These are phyloP conservation scores for Rhyacophila brunnea DNA, from an alignment of 1,140 invertebrate genomes.

Conservation along the genomic window DNA sequence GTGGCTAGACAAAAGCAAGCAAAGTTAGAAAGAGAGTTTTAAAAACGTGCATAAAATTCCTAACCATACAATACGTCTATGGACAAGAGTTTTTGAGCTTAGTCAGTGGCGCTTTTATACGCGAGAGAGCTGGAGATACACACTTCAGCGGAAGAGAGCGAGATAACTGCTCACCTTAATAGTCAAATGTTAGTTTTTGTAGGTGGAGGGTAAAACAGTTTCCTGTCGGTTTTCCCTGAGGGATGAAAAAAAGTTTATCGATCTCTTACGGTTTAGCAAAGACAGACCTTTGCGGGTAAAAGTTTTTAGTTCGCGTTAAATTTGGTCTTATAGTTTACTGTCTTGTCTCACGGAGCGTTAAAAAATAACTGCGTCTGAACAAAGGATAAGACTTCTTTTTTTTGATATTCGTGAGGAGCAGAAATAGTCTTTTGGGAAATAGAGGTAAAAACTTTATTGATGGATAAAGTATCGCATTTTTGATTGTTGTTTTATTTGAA, in stretches of 20 bases:
- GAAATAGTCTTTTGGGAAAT: no score
- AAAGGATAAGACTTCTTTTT: not conserved
- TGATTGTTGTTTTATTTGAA: no score
- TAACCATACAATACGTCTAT: not conserved
- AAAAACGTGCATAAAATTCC: constrained; percentile 2
- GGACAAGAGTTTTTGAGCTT: not conserved
- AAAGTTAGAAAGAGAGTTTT: not conserved
- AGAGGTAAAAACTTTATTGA: no score
- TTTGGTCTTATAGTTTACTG: not conserved
- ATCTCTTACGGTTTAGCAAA: not conserved
- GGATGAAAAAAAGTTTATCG: constrained; percentile 1
- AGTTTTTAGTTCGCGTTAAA: not conserved
- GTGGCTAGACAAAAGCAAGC: not conserved
- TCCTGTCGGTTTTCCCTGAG: not conserved
- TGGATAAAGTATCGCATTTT: no score
- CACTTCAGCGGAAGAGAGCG: not conserved
- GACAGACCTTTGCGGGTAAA: not conserved
- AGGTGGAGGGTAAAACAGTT: constrained; percentile 1
- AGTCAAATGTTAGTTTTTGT: not conserved
- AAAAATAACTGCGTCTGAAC: not conserved
- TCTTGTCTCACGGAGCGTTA: not conserved
- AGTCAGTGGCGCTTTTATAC: not conserved
- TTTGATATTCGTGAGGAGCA: not conserved
- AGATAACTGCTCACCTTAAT: not conserved
- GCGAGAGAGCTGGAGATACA: not conserved